Conservation (phyloP, 2,113 vertebrate genomes). For the Argyrosomus japonicus region DNA sequence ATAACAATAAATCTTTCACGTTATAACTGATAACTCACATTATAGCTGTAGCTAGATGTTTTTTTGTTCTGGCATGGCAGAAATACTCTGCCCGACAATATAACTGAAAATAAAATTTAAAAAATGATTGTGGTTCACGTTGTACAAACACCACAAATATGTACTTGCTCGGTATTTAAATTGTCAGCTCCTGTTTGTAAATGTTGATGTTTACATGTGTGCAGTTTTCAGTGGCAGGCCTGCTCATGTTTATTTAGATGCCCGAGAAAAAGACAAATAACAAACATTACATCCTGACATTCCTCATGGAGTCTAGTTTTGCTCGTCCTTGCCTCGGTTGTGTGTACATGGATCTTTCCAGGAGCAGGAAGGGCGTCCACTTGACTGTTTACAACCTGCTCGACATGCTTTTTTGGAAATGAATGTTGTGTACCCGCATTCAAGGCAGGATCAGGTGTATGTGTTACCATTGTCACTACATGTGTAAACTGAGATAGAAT, state of each 20-base stretch:
- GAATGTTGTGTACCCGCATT: slow-evolving; percentile 14
- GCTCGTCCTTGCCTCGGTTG: background rate
- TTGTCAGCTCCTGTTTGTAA: too few relatives aligned
- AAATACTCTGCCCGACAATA: too few relatives aligned
- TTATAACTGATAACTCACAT: too few relatives aligned
- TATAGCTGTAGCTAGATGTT: too few relatives aligned
- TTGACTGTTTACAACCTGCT: background rate
- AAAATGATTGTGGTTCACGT: too few relatives aligned
- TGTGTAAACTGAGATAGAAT: background rate
- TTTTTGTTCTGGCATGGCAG: too few relatives aligned
- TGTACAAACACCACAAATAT: too few relatives aligned
- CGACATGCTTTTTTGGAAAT: slow-evolving; percentile 22
- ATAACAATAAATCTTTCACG: too few relatives aligned
- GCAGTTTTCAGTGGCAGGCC: background rate
- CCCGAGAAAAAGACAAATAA: slow-evolving; percentile 20
- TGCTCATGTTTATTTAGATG: slow-evolving; percentile 35
- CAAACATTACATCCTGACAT: slow-evolving; percentile 22
- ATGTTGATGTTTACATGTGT: too few relatives aligned
- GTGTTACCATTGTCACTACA: background rate
- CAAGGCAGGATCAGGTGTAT: slow-evolving; percentile 12
- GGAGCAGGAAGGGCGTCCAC: background rate
- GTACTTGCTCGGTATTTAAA: too few relatives aligned
- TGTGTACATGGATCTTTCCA: background rate
- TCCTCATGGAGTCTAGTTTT: slow-evolving; percentile 25
- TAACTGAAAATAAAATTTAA: too few relatives aligned